Conservation (phyloP, 2,797 vertebrate species). For the Microctenopoma lineatum region DNA sequence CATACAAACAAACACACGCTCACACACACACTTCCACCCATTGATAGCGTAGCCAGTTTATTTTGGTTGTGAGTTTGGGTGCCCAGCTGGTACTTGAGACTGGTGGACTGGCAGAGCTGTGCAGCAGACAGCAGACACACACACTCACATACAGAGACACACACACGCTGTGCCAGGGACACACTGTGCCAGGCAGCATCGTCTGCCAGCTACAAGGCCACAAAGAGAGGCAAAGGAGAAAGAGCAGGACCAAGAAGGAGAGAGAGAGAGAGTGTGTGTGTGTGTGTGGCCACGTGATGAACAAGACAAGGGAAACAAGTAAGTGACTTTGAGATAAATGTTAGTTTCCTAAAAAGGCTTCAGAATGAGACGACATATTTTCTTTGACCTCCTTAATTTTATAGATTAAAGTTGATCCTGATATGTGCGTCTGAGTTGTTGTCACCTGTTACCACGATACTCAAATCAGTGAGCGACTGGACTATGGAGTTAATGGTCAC, state of each 20-base stretch:
- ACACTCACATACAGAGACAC: slow-evolving; percentile 20
- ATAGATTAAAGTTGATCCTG: no score
- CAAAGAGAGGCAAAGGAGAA: slow-evolving; percentile 56
- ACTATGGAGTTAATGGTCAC: neutral
- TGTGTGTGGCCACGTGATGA: slow-evolving; percentile 9
- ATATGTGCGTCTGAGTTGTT: neutral
- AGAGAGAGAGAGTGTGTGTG: slow-evolving; percentile 6
- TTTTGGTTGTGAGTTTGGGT: slow-evolving; percentile 77
- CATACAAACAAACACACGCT: slow-evolving; percentile 28
- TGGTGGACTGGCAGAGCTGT: slow-evolving; percentile 73
- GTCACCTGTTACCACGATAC: neutral
- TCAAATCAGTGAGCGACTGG: neutral
- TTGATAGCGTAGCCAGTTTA: slow-evolving; percentile 72
- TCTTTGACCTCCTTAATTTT: no score
- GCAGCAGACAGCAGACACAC: slow-evolving; percentile 67
- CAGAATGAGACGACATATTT: neutral
- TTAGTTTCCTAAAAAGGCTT: neutral
- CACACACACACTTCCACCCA: slow-evolving; percentile 39
- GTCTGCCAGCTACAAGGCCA: slow-evolving; percentile 74
- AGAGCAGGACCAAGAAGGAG: slow-evolving; percentile 40
- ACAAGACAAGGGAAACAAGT: slow-evolving; percentile 11
- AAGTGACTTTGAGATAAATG: slow-evolving; percentile 19
- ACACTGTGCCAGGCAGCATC: slow-evolving; percentile 66
- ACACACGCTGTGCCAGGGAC: slow-evolving; percentile 59
- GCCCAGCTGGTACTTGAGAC: slow-evolving; percentile 85